Conservation (phyloP, 2,888 invertebrate genomes). For the Scotopteryx bipunctaria region DNA sequence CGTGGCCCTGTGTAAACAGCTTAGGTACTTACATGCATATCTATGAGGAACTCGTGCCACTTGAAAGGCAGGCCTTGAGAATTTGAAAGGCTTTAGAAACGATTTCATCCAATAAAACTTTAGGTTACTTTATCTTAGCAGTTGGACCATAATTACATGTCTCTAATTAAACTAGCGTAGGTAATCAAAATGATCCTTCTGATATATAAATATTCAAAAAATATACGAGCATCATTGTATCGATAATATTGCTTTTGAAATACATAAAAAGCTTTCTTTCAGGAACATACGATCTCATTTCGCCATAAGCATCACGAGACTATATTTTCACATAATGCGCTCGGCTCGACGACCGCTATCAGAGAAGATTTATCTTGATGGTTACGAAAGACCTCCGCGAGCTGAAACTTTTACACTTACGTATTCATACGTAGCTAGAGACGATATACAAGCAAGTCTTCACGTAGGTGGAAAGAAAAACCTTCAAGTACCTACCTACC, state of each 20-base stretch:
- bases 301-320: slow-evolving; percentile 56
- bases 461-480: background rate
- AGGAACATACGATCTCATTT: slow-evolving; percentile 49
- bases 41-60: slow-evolving; percentile 2
- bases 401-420: slow-evolving; percentile 23
- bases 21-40: slow-evolving; percentile 11
- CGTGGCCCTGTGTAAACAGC: slow-evolving; percentile 24
- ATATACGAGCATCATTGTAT: too few species aligned
- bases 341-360: slow-evolving; percentile 54
- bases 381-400: slow-evolving; percentile 43
- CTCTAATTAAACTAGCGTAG: too few species aligned
- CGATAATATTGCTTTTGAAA: too few species aligned
- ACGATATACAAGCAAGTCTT: background rate
- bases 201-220: too few species aligned
- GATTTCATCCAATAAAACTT: too few species aligned
- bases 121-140: too few species aligned
- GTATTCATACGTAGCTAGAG: slow-evolving; percentile 7
- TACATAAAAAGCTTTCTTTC: background rate
- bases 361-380: slow-evolving; percentile 65
- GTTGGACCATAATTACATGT: too few species aligned
- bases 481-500: background rate
- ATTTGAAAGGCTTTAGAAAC: background rate
- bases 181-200: too few species aligned
- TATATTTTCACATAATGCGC: slow-evolving; percentile 68
- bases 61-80: background rate